Evolutionary conservation across 2,888 invertebrate genomes (phyloP), one percentile per base, ranked within the genome.

Genomic region (Glaucopsyche alexis): DNA sequence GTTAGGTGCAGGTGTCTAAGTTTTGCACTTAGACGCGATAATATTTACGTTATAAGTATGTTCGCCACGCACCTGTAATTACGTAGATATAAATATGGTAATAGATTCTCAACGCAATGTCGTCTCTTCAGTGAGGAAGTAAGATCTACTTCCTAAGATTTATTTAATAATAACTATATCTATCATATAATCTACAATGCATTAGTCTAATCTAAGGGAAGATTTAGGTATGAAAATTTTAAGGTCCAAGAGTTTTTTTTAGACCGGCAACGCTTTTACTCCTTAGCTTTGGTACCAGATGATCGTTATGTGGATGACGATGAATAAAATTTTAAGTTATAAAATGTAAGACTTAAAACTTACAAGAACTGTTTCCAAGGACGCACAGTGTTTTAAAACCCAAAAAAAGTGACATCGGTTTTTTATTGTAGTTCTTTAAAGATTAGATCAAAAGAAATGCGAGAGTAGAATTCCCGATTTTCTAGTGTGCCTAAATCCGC

Each of bases 91-190:
- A 60, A 60, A 60, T 60, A 60, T 38, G 60, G 60, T 38, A 60
- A 60, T 29, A 38, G 29, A 60, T 60, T 60, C 60, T 60, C 29
- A 14, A 29, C 29, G 29, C 60, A 60, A 60, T 60, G 60, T 60
- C 60, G 7, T 14, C 29, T 60, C 60, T 60, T 29, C 60, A 38
- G 29, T 60, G 29, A 60, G 60, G 60, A 60, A 60, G 29, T 60
- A 29, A 60, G 29, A 13, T 7, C 29, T 13, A 60, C 60, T 60
- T 60, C 60, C 60, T 60, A 29, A 5, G 13, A 60, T 13, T 60
- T 13, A 60, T 29, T 47, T 29, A 13, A 13, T 60, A 13, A 60
- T 60, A 29, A 8, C 0, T 47, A 13, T 9, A 47, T 13, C 7
- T 47, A 47, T 42, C 42, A 42, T 8, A 42, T 7, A 42, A 29